These are phyloP conservation scores for Condylura cristata DNA, from an alignment of 2,113 vertebrate genomes.

Conservation along the genomic window DNA sequence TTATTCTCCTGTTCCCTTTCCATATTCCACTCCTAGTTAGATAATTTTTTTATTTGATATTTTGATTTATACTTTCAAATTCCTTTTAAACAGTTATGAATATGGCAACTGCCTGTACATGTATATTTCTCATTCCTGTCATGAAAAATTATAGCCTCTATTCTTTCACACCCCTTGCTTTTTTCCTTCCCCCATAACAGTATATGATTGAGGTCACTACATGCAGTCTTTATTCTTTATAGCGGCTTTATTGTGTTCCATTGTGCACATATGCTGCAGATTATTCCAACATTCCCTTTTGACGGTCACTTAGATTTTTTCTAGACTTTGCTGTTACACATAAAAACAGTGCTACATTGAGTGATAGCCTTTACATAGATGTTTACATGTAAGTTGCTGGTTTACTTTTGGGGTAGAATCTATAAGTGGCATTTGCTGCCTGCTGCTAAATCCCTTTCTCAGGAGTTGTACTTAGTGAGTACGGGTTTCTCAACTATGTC, in stretches of 20 bases:
- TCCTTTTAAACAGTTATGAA: background rate
- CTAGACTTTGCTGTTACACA: background rate
- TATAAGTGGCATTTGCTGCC: background rate
- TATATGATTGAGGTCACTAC: background rate
- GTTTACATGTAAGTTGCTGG: background rate
- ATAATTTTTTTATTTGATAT: background rate
- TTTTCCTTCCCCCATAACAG: background rate
- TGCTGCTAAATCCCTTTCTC: background rate
- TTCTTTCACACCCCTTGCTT: background rate
- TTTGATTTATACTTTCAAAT: constrained; percentile 5
- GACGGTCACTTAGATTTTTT: background rate
- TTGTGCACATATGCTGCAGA: background rate
- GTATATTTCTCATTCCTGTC: background rate
- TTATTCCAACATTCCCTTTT: background rate
- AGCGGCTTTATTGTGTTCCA: background rate
- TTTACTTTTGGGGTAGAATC: background rate
- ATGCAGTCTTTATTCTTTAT: background rate
- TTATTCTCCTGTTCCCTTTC: background rate
- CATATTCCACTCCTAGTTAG: background rate
- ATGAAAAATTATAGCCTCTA: background rate
- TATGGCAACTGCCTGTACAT: background rate
- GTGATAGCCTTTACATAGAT: background rate
- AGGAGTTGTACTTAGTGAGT: background rate
- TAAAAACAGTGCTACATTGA: background rate
- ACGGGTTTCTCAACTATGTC: background rate